Evolutionary conservation across 2,888 invertebrate genomes (phyloP).

Genomic region (Coelinius sp.): DNA sequence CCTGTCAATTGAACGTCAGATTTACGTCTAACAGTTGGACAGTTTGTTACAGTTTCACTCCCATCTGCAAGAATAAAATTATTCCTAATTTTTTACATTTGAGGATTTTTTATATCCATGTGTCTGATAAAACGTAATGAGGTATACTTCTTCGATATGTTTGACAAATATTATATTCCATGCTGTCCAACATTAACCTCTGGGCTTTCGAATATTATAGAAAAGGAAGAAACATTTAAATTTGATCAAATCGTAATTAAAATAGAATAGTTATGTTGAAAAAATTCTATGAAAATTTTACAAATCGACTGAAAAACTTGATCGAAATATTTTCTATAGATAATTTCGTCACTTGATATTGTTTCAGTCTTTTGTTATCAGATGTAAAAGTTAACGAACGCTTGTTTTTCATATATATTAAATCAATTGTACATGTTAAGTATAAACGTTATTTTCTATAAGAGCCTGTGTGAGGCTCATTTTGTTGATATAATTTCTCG

Average conservation of each 20-base stretch:
- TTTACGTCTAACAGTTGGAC: slow-evolving; percentile 41
- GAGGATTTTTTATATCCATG: background rate
- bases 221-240: slow-evolving; percentile 5
- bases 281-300: background rate
- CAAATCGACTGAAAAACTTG: slow-evolving; percentile 21
- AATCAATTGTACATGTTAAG: too few species aligned
- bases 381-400: background rate
- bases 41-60: background rate
- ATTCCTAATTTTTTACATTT: background rate
- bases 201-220: background rate
- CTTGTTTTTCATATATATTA: background rate
- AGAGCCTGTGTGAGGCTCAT: too few species aligned
- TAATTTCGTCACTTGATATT: slow-evolving; percentile 12
- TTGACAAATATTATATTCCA: background rate
- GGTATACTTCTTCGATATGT: background rate
- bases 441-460: too few species aligned
- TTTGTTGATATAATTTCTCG: too few species aligned
- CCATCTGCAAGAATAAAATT: background rate
- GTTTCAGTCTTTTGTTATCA: slow-evolving; percentile 17
- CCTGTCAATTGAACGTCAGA: slow-evolving; percentile 50
- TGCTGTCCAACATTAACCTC: background rate
- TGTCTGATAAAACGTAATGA: background rate
- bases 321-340: background rate
- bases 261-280: background rate
- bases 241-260: background rate